Base-by-base conservation (phyloP, 2,888 invertebrate genomes). In the Agrochola macilenta region DNA sequence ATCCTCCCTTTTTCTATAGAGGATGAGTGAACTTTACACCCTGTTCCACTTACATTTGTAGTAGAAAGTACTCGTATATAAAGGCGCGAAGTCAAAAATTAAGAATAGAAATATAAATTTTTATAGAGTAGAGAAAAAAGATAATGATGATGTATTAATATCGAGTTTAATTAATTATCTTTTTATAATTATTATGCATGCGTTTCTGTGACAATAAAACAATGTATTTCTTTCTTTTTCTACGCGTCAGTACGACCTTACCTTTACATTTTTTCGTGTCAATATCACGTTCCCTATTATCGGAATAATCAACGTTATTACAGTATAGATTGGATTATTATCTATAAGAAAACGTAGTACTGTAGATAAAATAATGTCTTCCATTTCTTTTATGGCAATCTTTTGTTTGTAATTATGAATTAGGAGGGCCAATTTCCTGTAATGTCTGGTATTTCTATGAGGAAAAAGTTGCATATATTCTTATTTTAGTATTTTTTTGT, bases 211-310 rank as follows among this genome's bases (percentile, higher is more conserved):
- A n/a, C 12, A n/a, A 14, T 46, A 46, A 46, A 54, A n/a, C n/a
- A 54, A 11, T 39, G 3, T n/a, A 0, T n/a, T 57, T 57, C 11
- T 57, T 57, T 57, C 0, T 57, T 57, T 57, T 57, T 57, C 5
- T 26, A 57, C 57, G 5, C 12, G 7, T 0, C 26, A 26, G 14
- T 75, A 4, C 54, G n/a, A 0, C 9, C 30, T 17, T 4, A 63
- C 35, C 66, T 64, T 76, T 57, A 74, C n/a, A 35, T 52, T 30
- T 68, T 57, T 65, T 52, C 69, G 35, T 66, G 70, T 68, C 69
- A 71, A 75, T 79, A 82, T 78, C 71, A 74, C 77, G 35, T 88
- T 72, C 54, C 74, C 69, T 74, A 65, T 85, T 75, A 82, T 30
- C 12, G 1, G 0, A 43, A 23, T 74, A 82, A 85, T 84, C 46